Percentiles rank a stretch among this genome's conserved stretches.
Evolutionary conservation across 1,140 invertebrate genomes (phyloP).

Genomic region (Pygmarrhopalites habei): DNA sequence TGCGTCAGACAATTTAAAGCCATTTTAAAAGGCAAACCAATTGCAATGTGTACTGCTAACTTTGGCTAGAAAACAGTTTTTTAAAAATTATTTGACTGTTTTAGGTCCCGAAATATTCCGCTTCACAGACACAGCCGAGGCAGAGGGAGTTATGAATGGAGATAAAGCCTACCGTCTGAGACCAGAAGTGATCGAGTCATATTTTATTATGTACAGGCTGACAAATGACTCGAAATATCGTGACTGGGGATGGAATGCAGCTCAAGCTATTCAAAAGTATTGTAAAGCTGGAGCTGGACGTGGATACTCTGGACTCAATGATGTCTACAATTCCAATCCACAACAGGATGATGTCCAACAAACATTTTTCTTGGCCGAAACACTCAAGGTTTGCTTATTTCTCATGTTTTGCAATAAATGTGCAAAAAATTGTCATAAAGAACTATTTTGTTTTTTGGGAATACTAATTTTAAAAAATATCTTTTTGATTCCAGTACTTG

Average conservation of each 20-base stretch:
- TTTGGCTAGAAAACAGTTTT: too few relatives aligned
- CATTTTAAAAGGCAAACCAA: too few relatives aligned
- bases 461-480: too few relatives aligned
- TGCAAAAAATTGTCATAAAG: too few relatives aligned
- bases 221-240: constrained; percentile 56
- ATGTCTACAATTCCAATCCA: constrained; percentile 77
- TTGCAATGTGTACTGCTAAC: too few relatives aligned
- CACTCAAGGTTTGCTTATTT: constrained; percentile 97
- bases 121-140: constrained; percentile 49
- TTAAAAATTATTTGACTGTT: too few relatives aligned
- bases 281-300: constrained; percentile 45
- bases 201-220: constrained; percentile 57
- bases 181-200: constrained; percentile 58
- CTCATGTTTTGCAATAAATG: too few relatives aligned
- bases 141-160: constrained; percentile 49
- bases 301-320: constrained; percentile 86
- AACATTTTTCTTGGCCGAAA: constrained; percentile 98
- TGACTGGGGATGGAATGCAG: constrained; percentile 54
- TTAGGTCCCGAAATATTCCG: constrained; percentile 53
- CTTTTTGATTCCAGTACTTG: constrained; percentile 53
- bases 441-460: too few relatives aligned
- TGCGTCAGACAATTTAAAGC: too few relatives aligned
- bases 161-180: constrained; percentile 59
- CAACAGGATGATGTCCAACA: constrained; percentile 94
- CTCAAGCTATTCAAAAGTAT: constrained; percentile 54